phyloP scores from a whole-genome alignment of 2,113 vertebrate genomes.

The Oceanites oceanicus region DNA sequence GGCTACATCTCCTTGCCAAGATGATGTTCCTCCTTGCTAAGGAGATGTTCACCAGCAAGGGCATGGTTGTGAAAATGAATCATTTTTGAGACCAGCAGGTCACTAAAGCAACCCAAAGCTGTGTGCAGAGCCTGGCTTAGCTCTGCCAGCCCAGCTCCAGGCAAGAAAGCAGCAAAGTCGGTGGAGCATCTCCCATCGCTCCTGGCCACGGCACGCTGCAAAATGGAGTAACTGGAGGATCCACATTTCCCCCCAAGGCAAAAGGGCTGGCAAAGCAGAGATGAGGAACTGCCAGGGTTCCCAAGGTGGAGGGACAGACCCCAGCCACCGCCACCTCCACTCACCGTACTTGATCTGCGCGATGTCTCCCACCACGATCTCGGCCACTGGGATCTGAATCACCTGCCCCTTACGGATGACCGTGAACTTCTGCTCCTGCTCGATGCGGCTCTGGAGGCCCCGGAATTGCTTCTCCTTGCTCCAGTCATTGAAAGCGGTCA shows the following conservation, averaged over 20 bases:
- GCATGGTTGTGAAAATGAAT: fast-evolving
- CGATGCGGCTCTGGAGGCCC: conserved; percentile 94
- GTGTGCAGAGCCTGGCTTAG: not conserved
- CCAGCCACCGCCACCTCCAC: not conserved
- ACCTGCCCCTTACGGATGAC: conserved; percentile 95
- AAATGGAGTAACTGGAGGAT: fast-evolving
- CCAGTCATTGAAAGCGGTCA: conserved; percentile 98
- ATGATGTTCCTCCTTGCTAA: not conserved
- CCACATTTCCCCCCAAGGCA: too few relatives aligned
- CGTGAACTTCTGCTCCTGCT: conserved; percentile 95
- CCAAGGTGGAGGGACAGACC: not conserved
- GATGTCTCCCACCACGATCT: conserved; percentile 94
- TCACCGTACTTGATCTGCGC: conserved; percentile 97
- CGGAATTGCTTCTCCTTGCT: conserved; percentile 98
- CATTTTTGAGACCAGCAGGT: not conserved
- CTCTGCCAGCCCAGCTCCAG: not conserved
- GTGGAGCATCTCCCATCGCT: not conserved
- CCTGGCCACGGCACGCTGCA: fast-evolving
- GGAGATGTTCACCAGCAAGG: not conserved
- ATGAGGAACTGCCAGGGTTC: not conserved
- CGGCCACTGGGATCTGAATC: conserved; percentile 93
- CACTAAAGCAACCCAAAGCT: not conserved
- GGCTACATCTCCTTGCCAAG: not conserved
- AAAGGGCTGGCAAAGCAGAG: not conserved
- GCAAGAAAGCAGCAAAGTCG: not conserved